These are phyloP conservation scores for Chrysoperla carnea DNA, from an alignment of 1,140 invertebrate species.

Conservation along the genomic window DNA sequence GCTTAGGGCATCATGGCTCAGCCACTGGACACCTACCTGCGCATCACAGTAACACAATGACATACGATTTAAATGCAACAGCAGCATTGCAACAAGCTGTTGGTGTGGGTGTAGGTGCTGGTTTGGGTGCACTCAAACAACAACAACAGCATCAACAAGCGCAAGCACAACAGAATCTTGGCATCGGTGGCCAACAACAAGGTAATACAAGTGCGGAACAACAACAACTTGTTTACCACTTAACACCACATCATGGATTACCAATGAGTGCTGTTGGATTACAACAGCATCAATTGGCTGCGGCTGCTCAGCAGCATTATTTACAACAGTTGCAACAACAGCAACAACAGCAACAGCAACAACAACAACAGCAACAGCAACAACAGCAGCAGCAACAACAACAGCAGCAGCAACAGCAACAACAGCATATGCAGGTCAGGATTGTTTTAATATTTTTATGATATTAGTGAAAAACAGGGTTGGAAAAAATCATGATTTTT, in stretches of 20 bases:
- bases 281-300: background rate
- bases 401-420: slow-evolving; percentile 32
- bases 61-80: slow-evolving; percentile 32
- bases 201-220: slow-evolving; percentile 4
- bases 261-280: slow-evolving; percentile 14
- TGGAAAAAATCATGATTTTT: slow-evolving; percentile 20
- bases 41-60: slow-evolving; percentile 13
- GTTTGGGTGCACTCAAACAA: slow-evolving; percentile 5
- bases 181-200: slow-evolving; percentile 4
- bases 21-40: slow-evolving; percentile 18
- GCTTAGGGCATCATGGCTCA: slow-evolving; percentile 26
- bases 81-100: slow-evolving; percentile 39
- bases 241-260: slow-evolving; percentile 22
- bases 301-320: slow-evolving; percentile 18
- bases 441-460: slow-evolving; percentile 5
- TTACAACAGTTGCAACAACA: background rate
- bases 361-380: slow-evolving; percentile 37
- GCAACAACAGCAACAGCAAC: slow-evolving; percentile 33
- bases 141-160: background rate
- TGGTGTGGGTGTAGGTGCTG: slow-evolving; percentile 24
- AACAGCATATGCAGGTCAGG: slow-evolving; percentile 31
- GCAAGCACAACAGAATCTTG: background rate
- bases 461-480: background rate
- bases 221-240: slow-evolving; percentile 3
- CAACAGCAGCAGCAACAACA: slow-evolving; percentile 21